A percentile compares a stretch with the other conserved stretches of the same genome.
Evolutionary conservation across 2,888 invertebrate species (phyloP).

Genomic region (Diplazon laetatorius): DNA sequence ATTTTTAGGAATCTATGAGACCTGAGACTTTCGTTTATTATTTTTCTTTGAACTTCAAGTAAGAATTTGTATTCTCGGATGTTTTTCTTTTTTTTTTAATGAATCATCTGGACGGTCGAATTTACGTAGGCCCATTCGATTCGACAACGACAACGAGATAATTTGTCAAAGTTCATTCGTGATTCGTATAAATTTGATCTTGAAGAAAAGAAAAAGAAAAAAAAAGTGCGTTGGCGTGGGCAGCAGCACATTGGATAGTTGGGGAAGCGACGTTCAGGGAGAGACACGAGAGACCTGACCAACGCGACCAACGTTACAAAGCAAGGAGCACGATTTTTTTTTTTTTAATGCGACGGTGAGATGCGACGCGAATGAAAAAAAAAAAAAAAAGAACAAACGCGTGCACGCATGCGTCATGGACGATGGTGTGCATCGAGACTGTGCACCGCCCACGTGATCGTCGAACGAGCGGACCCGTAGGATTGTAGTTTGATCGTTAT

Average conservation of each 20-base stretch:
- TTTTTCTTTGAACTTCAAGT: no score
- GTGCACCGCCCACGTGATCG: not conserved
- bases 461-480: constrained; percentile 50
- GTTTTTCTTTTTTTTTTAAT: no score
- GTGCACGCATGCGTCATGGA: constrained; percentile 35
- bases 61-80: no score
- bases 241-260: constrained; percentile 26
- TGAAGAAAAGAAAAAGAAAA: not conserved
- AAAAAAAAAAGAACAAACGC: constrained; percentile 2
- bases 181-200: constrained; percentile 2
- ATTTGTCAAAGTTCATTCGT: not conserved
- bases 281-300: constrained; percentile 7
- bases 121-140: not conserved
- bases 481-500: constrained; percentile 69
- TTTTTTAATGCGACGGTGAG: constrained; percentile 39
- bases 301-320: constrained; percentile 19
- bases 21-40: no score
- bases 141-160: not conserved
- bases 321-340: constrained; percentile 20
- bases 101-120: not conserved
- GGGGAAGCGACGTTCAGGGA: not conserved
- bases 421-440: not conserved
- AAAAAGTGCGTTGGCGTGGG: constrained; percentile 30
- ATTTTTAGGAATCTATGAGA: no score
- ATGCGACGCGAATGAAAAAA: constrained; percentile 16